Evolutionary conservation across 2,888 invertebrate species (phyloP).

Genomic region (Bibio marci): DNA sequence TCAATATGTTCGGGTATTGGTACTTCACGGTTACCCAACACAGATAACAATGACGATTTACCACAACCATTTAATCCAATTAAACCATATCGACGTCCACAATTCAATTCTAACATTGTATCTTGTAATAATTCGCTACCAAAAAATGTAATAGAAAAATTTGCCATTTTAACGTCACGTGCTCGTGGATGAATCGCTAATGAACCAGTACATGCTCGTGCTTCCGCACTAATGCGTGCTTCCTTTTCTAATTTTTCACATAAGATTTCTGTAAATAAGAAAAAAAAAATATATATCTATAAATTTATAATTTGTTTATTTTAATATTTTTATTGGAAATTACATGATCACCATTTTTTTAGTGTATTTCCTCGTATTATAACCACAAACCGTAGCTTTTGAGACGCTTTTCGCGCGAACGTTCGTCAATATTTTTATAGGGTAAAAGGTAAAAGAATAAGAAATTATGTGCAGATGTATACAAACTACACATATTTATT

Average conservation of each 20-base stretch:
- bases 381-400: no score
- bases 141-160: conserved; percentile 94
- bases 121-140: conserved; percentile 92
- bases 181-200: conserved; percentile 90
- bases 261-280: conserved; percentile 47
- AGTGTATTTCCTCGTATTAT: no score
- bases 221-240: conserved; percentile 84
- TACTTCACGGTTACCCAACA: conserved; percentile 82
- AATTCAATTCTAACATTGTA: conserved; percentile 91
- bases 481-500: no score
- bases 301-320: background rate
- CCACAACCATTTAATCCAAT: conserved; percentile 97
- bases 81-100: conserved; percentile 89
- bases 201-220: conserved; percentile 86
- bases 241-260: conserved; percentile 78
- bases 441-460: no score
- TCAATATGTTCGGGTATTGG: conserved; percentile 95
- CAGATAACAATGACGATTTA: conserved; percentile 87
- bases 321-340: background rate
- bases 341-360: no score
- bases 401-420: no score
- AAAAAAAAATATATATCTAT: conserved; percentile 1
- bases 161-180: conserved; percentile 89
- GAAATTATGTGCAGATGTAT: no score
- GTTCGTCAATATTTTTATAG: no score